Base-by-base conservation (phyloP, 1,140 invertebrate species). In the Lasioglossum baleicum region DNA sequence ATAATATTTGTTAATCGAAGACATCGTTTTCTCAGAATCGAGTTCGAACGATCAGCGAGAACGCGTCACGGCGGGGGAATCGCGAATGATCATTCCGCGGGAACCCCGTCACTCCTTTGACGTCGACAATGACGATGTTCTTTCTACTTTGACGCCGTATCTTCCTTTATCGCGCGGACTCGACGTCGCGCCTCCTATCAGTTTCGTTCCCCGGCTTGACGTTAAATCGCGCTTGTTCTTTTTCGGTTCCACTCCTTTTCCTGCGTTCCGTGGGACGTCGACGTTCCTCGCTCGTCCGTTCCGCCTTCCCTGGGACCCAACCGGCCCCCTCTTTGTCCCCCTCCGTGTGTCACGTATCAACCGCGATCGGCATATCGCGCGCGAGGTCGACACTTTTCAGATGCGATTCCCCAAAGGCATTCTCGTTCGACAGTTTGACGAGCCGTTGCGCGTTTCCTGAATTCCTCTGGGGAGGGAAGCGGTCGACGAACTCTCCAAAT, bases 71-170 rank as follows among this genome's bases (percentile, higher is more conserved):
- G 61, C 35, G 53, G 64, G 60, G 63, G 69, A 58, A 77, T 74
- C 78, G 65, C 79, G 83, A 66, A 66, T 71, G 75, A 83, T 83
- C 72, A 81, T 58, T 80, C 74, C 79, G 53, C 79, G 68, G 73
- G 83, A 15, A 20, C 13, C 73, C 79, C 60, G 82, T 48, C 64
- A 81, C 68, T 80, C 53, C 83, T 80, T 75, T 42, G 83, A 85
- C 83, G 74, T 77, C 75, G 79, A 85, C 80, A 78, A 85, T 81
- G 83, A 85, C 83, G 83, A 51, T 84, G 83, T 83, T 68, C 77
- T 85, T 85, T 85, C 82, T 67, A 83, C 77, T 77, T 65, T 58
- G 66, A 53, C 42, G 65, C 51, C 83, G 75, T 74, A 77, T 80
- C 83, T 81, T 81, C 73, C 77, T 84, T 84, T 81, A 85, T 81